Base-by-base conservation (phyloP, 64 coral and sea anemone genomes). In the Orbicella faveolata region DNA sequence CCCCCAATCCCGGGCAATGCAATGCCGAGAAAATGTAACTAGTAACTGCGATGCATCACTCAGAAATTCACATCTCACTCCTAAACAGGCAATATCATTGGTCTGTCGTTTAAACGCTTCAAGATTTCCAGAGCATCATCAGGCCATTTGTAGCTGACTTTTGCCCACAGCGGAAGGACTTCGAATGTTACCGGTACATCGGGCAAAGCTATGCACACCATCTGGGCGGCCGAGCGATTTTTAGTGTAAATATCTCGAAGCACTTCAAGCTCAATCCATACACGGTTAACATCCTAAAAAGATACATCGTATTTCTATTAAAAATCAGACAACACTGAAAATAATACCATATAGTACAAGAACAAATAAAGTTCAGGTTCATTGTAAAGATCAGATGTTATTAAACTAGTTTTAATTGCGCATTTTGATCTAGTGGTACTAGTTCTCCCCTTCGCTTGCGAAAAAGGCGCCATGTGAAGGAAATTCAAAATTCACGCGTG, bases 171-270 rank as follows among this genome's bases (percentile, higher is more conserved):
- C 1, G 82, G 82, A n/a, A 85, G 82, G 2, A 33, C 20, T n/a
- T 15, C 17, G 6, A 36, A 72, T 2, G 65, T 23, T 6, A 85
- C 36, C 6, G 82, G 16, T 21, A 39, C 23, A 39, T 85, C 39
- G 14, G 66, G 82, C 1, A 70, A 36, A 9, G 39, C 13, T 30
- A 85, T 17, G n/a, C 82, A 85, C 10, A 85, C 82, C 82, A 85
- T 85, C 82, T 85, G 70, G 12, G 82, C 30, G 39, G 82, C 82
- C 17, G 82, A 85, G 65, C 82, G 82, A 85, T 85, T 85, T 33
- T 20, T 15, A 10, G 82, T 85, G 82, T 85, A 85, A 2, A 85
- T 48, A 52, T 85, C 64, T 48, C 82, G 64, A 52, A 85, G 82
- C 20, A 85, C 20, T 30, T 85, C 64, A 26, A 85, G 64, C 65